Percentiles rank a stretch among this genome's conserved stretches.
Evolutionary conservation across 2,113 vertebrate genomes (phyloP).

Genomic region (Furnarius figulus): DNA sequence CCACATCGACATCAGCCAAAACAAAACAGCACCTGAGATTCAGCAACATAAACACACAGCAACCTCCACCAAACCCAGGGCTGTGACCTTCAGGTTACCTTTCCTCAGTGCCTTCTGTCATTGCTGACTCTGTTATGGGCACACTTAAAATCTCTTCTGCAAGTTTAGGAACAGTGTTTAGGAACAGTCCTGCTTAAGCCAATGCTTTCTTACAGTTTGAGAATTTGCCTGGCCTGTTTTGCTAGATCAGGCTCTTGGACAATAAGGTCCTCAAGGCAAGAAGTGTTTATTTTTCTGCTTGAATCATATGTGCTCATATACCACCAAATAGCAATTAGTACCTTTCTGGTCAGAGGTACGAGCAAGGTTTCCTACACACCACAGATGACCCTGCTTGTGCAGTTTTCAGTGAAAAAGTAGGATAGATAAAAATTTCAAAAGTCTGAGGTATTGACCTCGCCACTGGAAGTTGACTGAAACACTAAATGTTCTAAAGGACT

Average conservation of each 20-base stretch:
- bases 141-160: not conserved
- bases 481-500: not conserved
- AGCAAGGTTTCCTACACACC: not conserved
- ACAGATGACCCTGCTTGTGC: not conserved
- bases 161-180: not conserved
- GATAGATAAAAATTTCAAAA: not conserved
- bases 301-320: not conserved
- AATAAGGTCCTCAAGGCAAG: not conserved
- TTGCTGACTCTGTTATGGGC: not conserved
- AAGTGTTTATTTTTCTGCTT: slow-evolving; percentile 28
- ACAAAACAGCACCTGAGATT: slow-evolving; percentile 36
- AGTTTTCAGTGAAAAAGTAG: not conserved
- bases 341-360: not conserved
- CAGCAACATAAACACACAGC: slow-evolving; percentile 15
- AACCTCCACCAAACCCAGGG: not conserved
- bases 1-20: not conserved
- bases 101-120: not conserved
- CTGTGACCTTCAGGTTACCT: slow-evolving; percentile 53
- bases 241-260: slow-evolving; percentile 1
- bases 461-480: not conserved
- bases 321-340: not conserved
- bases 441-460: not conserved
- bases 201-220: not conserved
- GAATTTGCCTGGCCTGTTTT: slow-evolving; percentile 14
- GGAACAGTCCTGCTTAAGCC: not conserved